phyloP scores from a whole-genome alignment of 2,113 vertebrate species.

The Pachypanchax playfairii region DNA sequence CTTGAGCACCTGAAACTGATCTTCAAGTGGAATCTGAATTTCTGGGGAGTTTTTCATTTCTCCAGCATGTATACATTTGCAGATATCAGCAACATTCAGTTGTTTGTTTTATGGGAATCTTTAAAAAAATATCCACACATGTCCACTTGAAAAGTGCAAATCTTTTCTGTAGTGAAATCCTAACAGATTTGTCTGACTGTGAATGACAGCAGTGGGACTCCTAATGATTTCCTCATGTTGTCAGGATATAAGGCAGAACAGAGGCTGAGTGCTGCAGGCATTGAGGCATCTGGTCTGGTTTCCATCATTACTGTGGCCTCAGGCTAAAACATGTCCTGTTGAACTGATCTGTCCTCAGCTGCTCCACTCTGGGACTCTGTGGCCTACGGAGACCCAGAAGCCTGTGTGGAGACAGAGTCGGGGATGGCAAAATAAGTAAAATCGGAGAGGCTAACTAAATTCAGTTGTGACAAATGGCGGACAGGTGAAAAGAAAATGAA shows the following conservation, averaged over 20 bases:
- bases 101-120: neutral
- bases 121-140: neutral
- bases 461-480: neutral
- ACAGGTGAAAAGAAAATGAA: neutral
- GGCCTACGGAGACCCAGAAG: slow-evolving; percentile 27
- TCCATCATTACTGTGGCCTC: slow-evolving; percentile 65
- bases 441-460: neutral
- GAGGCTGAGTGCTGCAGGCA: slow-evolving; percentile 57
- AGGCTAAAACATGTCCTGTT: slow-evolving; percentile 66
- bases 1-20: neutral
- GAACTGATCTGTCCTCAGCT: slow-evolving; percentile 61
- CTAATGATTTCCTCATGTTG: slow-evolving; percentile 45
- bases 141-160: slow-evolving; percentile 3
- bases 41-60: neutral
- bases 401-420: neutral
- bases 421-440: neutral
- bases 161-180: slow-evolving; percentile 7
- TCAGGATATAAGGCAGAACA: slow-evolving; percentile 51
- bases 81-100: neutral
- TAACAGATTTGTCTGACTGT: slow-evolving; percentile 36
- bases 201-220: slow-evolving; percentile 39
- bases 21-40: neutral
- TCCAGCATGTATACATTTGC: neutral
- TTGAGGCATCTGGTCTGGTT: slow-evolving; percentile 62
- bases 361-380: slow-evolving; percentile 41